A percentile compares a stretch with the other conserved stretches of the same genome.
These are phyloP conservation scores for Hipposideros armiger DNA, from an alignment of 2,113 vertebrate genomes.

Conservation along the genomic window DNA sequence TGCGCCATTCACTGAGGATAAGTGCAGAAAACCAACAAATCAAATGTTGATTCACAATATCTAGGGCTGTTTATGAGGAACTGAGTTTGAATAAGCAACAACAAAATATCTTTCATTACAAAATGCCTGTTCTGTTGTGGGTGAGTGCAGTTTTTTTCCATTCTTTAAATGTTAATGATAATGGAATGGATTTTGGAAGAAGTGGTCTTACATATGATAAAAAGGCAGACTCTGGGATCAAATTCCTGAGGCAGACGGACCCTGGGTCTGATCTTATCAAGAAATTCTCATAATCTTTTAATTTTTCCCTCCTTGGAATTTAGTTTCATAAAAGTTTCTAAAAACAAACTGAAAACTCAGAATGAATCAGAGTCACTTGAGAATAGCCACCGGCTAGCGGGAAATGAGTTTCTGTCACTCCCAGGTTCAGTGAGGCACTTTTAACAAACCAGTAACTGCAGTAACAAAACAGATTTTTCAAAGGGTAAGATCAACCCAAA, in stretches of 20 bases:
- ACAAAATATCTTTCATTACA: background rate
- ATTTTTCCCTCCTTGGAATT: background rate
- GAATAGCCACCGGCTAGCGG: background rate
- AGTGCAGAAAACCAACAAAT: background rate
- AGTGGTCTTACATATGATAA: background rate
- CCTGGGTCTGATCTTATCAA: slow-evolving; percentile 29
- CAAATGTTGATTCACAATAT: background rate
- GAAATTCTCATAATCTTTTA: background rate
- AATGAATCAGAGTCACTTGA: background rate
- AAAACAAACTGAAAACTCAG: slow-evolving; percentile 7
- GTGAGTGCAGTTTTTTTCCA: background rate
- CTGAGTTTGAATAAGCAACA: background rate
- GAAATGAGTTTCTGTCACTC: background rate
- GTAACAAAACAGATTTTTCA: background rate
- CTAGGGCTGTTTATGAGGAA: background rate
- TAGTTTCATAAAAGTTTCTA: slow-evolving; percentile 36
- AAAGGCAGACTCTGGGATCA: background rate
- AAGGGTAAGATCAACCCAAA: background rate
- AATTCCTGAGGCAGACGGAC: slow-evolving; percentile 51
- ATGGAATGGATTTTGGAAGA: background rate
- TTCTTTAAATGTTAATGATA: background rate
- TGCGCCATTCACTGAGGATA: background rate
- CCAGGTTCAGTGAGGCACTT: slow-evolving; percentile 57
- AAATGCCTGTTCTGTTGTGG: background rate
- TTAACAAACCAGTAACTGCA: background rate